Evolutionary conservation across 2,113 vertebrate species (phyloP), one percentile per base, ranked within the genome.

Genomic region (Arvicanthis niloticus): DNA sequence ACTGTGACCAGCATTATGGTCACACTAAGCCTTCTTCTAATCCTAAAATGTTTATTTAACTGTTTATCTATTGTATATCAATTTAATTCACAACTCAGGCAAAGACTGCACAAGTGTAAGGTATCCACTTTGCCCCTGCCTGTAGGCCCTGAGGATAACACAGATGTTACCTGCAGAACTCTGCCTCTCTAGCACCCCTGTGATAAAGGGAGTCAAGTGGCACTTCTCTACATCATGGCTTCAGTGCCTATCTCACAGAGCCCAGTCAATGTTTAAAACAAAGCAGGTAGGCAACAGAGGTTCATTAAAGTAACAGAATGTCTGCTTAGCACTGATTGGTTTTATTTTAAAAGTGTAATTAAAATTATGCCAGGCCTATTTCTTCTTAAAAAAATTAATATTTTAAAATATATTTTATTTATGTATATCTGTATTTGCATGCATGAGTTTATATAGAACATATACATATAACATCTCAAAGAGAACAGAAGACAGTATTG

Each of bases 291-390:
- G 37, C 51, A 96, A 62, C 21, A 88, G 24, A 72, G 24, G 26
- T 26, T 77, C 78, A 62, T 2, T 56, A 75, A 91, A 48, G 72
- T 26, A 72, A 75, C 70, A n/a, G 88, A 91, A 58, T 15, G 40
- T n/a, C 40, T 75, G 5, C 45, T 70, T 24, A n/a, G 56, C 21
- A 84, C 19, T 1, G 11, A 78, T 56, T 62, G 42, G n/a, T 29
- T 93, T 89, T 91, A 68, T 53, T 88, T 88, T 65, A 45, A 96
- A 95, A 92, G 48, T 19, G 73, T 77, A 76, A 76, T 24, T 78
- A 90, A 95, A 95, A 40, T 42, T 89, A 89, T 75, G 53, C 53
- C 60, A 89, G 72, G 9, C n/a, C 7, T 45, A 89, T 4, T 48
- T 92, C 31, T 24, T 92, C 65, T 31, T 29, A 24, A 56, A 58